phyloP scores from a whole-genome alignment of 1,140 invertebrate species.

The Caenorhabditis briggsae region DNA sequence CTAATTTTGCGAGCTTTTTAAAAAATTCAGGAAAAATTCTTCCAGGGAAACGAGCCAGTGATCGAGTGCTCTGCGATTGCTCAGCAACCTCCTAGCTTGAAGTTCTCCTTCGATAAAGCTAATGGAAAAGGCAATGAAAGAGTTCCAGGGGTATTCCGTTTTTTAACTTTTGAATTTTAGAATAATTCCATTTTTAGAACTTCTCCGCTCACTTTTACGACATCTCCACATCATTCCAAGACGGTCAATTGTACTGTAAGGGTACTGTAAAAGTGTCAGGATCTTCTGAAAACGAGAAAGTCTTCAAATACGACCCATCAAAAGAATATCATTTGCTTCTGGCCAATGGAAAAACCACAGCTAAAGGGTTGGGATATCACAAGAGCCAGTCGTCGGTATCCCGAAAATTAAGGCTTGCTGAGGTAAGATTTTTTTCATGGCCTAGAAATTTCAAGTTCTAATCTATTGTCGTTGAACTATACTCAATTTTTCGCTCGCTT shows the following conservation, averaged over 20 bases:
- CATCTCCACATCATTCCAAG: not conserved
- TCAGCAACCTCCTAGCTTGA: not conserved
- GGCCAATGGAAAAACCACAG: constrained; percentile 35
- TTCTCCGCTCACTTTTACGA: constrained; percentile 4
- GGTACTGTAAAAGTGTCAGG: constrained; percentile 5
- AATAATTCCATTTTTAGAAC: not conserved
- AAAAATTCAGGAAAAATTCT: not conserved
- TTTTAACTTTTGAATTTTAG: too few species aligned
- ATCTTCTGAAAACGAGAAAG: not conserved
- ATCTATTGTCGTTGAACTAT: not conserved
- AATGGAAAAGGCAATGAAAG: constrained; percentile 20
- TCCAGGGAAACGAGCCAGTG: constrained; percentile 27
- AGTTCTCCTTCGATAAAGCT: constrained; percentile 31
- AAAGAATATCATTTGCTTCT: not conserved
- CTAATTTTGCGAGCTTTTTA: not conserved
- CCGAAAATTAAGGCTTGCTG: not conserved
- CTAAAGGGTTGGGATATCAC: constrained; percentile 21
- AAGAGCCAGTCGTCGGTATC: constrained; percentile 12
- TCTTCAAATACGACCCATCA: constrained; percentile 6
- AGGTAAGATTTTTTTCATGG: not conserved
- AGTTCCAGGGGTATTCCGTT: not conserved
- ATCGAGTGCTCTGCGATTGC: constrained; percentile 28
- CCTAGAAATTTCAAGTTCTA: not conserved
- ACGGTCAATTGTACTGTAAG: constrained; percentile 10
- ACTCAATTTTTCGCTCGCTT: too few species aligned